Conservation (phyloP, 2,888 invertebrate genomes). For the Gandaritis pyraliata region DNA sequence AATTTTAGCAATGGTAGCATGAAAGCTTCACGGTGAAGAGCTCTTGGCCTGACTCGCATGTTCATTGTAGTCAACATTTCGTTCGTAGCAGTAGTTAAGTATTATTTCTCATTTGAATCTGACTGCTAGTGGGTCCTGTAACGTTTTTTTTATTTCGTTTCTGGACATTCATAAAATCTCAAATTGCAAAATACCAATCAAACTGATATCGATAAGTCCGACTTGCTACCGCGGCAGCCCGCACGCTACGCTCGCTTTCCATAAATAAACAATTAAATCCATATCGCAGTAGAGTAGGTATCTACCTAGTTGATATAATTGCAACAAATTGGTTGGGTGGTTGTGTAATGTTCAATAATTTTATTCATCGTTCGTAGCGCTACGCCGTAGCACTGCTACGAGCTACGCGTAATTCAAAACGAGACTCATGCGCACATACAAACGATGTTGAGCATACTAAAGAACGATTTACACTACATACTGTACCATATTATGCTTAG, state of each 20-base stretch:
- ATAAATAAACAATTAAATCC: constrained; percentile 25
- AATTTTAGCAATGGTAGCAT: no score
- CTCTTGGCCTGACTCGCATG: no score
- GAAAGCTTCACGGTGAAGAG: no score
- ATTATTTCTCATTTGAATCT: no score
- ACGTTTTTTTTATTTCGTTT: background rate
- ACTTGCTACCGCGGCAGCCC: constrained; percentile 57
- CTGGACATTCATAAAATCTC: background rate
- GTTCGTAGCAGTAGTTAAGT: no score
- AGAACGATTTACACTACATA: no score
- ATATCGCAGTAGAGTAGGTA: background rate
- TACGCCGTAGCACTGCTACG: constrained; percentile 12
- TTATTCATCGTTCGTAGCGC: background rate
- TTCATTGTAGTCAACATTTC: no score
- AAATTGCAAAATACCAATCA: background rate
- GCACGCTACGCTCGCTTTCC: constrained; percentile 45
- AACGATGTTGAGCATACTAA: no score
- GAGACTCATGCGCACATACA: no score
- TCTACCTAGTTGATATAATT: constrained; percentile 2
- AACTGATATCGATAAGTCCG: constrained; percentile 6
- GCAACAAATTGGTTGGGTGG: constrained; percentile 4
- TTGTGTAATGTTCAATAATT: background rate
- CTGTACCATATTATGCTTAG: no score
- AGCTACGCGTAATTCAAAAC: no score
- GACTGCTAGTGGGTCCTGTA: no score